phyloP scores from a whole-genome alignment of 2,797 vertebrate species.

The Pseudopleuronectes americanus region DNA sequence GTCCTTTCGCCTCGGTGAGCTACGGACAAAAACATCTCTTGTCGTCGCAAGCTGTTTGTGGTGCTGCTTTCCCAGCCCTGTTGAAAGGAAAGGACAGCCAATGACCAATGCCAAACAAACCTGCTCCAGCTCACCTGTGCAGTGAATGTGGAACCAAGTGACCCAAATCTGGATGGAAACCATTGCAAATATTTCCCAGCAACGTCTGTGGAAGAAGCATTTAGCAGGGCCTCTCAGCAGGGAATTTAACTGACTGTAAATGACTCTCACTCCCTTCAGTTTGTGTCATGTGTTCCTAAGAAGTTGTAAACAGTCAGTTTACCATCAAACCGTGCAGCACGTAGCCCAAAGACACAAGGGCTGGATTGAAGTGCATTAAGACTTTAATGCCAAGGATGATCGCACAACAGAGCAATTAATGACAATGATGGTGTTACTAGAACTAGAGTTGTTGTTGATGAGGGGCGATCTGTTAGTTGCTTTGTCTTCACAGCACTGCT shows the following conservation, averaged over 20 bases:
- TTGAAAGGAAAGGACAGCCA: conserved; percentile 83
- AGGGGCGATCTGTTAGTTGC: conserved; percentile 64
- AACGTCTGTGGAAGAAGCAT: conserved; percentile 77
- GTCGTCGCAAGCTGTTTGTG: conserved; percentile 79
- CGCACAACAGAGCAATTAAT: conserved; percentile 16
- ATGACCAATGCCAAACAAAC: conserved; percentile 81
- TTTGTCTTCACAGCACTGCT: conserved; percentile 55
- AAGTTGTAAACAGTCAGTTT: conserved; percentile 75
- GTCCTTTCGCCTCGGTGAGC: conserved; percentile 70
- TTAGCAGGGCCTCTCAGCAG: conserved; percentile 75
- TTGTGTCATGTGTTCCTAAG: conserved; percentile 79
- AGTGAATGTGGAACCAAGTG: conserved; percentile 77
- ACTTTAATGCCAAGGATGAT: conserved; percentile 14
- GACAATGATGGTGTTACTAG: conserved; percentile 30
- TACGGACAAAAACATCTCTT: conserved; percentile 81
- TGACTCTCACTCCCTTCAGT: conserved; percentile 72
- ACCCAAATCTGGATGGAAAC: conserved; percentile 85
- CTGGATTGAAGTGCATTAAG: conserved; percentile 43
- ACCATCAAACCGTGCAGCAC: conserved; percentile 57
- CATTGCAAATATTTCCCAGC: conserved; percentile 84
- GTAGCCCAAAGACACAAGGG: conserved; percentile 45
- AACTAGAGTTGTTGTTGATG: conserved; percentile 59
- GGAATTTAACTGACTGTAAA: conserved; percentile 81
- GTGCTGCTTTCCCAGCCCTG: conserved; percentile 76
- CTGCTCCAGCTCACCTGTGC: conserved; percentile 85